Conservation (phyloP, 30 jellyfish, hydroid and myxozoan genomes). For the Cassiopea xamachana region DNA sequence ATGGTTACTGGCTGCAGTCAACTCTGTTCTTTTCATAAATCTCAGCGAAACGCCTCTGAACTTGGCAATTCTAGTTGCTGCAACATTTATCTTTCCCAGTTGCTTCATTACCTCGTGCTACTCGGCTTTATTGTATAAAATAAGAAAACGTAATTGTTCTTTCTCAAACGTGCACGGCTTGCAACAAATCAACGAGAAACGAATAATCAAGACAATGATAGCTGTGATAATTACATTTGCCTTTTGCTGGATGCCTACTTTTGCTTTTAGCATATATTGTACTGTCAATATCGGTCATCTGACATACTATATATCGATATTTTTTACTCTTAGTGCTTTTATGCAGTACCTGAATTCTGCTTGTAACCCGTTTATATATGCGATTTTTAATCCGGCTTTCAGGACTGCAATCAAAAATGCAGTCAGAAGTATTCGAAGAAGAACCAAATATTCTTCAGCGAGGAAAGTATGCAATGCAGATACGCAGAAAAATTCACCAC, state of each 20-base stretch:
- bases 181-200: not conserved
- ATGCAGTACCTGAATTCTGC: constrained; percentile 34
- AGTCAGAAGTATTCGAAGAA: not conserved
- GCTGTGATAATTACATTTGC: not conserved
- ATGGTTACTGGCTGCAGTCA: constrained; percentile 3
- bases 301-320: not conserved
- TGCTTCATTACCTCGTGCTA: not conserved
- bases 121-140: not conserved
- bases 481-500: not conserved
- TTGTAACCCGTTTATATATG: constrained; percentile 40
- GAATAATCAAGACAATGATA: not conserved
- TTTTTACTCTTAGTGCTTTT: not conserved
- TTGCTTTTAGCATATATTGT: not conserved
- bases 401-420: not conserved
- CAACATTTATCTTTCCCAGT: not conserved
- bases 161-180: not conserved
- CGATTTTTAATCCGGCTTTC: constrained; percentile 10
- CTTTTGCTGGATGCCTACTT: not conserved
- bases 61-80: not conserved
- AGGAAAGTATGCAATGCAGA: not conserved
- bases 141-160: not conserved
- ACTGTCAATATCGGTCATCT: not conserved
- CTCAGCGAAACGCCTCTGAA: not conserved
- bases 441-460: not conserved
- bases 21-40: not conserved